Evolutionary conservation across 2,113 vertebrate genomes (phyloP).

Genomic region (Indicator indicator): DNA sequence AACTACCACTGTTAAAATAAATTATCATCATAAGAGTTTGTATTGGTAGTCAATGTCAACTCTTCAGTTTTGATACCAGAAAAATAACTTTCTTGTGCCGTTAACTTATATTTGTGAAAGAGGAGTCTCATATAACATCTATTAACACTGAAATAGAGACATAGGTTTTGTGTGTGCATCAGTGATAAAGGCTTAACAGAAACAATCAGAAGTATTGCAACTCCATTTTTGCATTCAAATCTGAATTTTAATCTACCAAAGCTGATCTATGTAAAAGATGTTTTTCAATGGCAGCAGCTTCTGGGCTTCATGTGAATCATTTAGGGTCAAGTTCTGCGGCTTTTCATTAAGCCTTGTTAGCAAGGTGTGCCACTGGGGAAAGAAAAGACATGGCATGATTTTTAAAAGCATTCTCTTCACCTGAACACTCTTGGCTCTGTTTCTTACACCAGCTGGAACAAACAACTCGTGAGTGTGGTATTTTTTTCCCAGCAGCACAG

Average conservation of each 20-base stretch:
- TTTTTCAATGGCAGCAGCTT: neutral
- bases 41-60: neutral
- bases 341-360: neutral
- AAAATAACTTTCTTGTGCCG: neutral
- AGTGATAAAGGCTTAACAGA: neutral
- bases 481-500: neutral
- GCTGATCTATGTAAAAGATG: neutral
- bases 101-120: neutral
- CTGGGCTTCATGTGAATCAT: neutral
- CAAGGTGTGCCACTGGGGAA: neutral
- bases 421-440: neutral
- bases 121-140: neutral
- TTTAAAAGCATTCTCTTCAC: neutral
- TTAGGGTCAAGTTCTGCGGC: neutral
- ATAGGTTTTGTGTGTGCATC: neutral
- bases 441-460: neutral
- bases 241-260: neutral
- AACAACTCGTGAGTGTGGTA: neutral
- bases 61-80: neutral
- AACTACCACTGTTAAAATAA: neutral
- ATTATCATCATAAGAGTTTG: neutral
- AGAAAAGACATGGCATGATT: neutral
- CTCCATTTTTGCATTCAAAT: neutral
- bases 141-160: neutral
- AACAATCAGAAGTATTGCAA: neutral